phyloP scores from a whole-genome alignment of 1,140 invertebrate species.

The Conopomorpha cramerella region DNA sequence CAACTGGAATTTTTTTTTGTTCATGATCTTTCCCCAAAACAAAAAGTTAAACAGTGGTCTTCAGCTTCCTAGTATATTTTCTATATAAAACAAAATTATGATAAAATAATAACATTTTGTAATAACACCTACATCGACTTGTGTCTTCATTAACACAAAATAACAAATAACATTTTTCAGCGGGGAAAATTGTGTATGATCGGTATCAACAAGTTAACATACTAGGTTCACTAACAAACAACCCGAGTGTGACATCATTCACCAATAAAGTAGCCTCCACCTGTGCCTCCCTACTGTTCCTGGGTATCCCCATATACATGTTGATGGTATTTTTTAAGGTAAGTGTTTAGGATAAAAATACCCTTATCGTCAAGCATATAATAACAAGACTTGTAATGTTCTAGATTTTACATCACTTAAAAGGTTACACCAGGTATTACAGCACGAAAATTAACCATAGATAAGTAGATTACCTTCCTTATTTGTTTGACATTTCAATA shows the following conservation, averaged over 20 bases:
- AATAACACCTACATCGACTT: too few relatives aligned
- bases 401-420: too few relatives aligned
- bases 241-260: conserved; percentile 49
- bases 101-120: not conserved
- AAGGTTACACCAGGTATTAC: too few relatives aligned
- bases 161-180: conserved; percentile 38
- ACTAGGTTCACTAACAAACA: conserved; percentile 47
- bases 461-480: too few relatives aligned
- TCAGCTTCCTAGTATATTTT: not conserved
- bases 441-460: too few relatives aligned
- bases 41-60: not conserved
- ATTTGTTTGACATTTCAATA: too few relatives aligned
- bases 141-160: not conserved
- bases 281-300: conserved; percentile 36
- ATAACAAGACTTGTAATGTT: too few relatives aligned
- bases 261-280: conserved; percentile 46
- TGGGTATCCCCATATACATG: conserved; percentile 46
- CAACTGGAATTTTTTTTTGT: not conserved
- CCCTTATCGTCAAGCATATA: too few relatives aligned
- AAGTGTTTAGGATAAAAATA: too few relatives aligned
- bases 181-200: conserved; percentile 57
- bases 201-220: conserved; percentile 52
- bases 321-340: conserved; percentile 49
- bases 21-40: not conserved
- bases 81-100: not conserved